Conservation (phyloP, 2,113 vertebrate species). For the Isichthys henryi region DNA sequence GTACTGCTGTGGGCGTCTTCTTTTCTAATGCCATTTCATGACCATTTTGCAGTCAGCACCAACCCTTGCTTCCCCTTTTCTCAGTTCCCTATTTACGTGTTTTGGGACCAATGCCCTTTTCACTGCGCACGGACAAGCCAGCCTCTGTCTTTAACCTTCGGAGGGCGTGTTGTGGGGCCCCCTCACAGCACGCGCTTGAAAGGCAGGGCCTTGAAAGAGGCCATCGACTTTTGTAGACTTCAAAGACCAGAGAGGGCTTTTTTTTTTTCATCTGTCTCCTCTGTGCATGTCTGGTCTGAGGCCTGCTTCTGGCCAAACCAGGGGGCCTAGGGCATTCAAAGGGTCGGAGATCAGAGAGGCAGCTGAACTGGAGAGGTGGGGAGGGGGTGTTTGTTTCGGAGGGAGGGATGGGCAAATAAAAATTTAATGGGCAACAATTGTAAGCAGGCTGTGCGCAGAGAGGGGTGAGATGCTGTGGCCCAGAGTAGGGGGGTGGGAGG, state of each 20-base stretch:
- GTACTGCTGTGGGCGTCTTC: not conserved
- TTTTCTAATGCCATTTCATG: not conserved
- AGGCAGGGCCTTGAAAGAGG: conserved; percentile 66
- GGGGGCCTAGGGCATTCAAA: conserved; percentile 63
- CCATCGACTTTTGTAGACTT: conserved; percentile 69
- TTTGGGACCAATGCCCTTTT: conserved; percentile 21
- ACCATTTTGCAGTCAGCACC: not conserved
- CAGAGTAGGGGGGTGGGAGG: conserved; percentile 27
- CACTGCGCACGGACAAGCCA: conserved; percentile 22
- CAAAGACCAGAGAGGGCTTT: conserved; percentile 46
- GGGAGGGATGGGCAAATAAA: conserved; percentile 56
- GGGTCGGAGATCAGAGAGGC: conserved; percentile 62
- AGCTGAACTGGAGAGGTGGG: conserved; percentile 56
- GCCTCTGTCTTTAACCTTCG: conserved; percentile 55
- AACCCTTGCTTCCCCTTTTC: conserved; percentile 20
- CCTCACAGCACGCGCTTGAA: conserved; percentile 64
- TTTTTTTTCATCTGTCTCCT: conserved; percentile 55
- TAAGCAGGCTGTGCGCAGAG: conserved; percentile 53
- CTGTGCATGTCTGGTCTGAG: conserved; percentile 58
- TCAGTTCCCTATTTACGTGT: conserved; percentile 11
- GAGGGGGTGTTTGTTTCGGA: conserved; percentile 39
- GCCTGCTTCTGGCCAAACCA: conserved; percentile 59
- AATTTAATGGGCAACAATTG: conserved; percentile 72
- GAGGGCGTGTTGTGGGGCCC: conserved; percentile 50
- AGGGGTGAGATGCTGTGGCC: conserved; percentile 29